A percentile compares a stretch with the other conserved stretches of the same genome.
Conservation (phyloP, 2,113 vertebrate species). For the Tonatia bakeri region DNA sequence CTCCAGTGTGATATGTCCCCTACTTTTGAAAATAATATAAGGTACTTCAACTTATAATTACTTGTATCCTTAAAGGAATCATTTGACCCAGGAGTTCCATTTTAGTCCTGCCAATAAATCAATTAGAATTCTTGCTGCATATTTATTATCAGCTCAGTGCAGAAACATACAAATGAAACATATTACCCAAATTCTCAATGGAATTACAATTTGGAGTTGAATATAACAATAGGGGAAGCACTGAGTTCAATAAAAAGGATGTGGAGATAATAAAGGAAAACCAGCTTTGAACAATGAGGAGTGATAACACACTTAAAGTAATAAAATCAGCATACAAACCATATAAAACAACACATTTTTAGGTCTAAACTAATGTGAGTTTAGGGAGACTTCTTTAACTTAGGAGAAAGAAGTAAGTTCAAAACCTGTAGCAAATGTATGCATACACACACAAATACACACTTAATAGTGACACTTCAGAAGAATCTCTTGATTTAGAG, state of each 20-base stretch:
- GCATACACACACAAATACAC: background rate
- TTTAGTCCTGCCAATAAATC: constrained; percentile 33
- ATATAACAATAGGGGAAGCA: background rate
- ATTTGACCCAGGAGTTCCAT: background rate
- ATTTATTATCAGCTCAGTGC: background rate
- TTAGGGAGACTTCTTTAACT: background rate
- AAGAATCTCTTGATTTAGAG: background rate
- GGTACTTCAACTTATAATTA: constrained; percentile 38
- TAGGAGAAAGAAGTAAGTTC: background rate
- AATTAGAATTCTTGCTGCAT: background rate
- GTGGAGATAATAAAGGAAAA: background rate
- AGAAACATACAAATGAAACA: constrained; percentile 16
- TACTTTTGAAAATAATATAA: constrained; percentile 12
- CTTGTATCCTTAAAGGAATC: constrained; percentile 22
- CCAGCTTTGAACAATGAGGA: background rate
- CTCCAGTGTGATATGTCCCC: background rate
- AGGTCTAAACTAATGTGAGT: background rate
- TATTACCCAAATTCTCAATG: background rate
- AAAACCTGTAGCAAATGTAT: background rate
- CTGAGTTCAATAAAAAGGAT: background rate
- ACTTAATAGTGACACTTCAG: background rate
- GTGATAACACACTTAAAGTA: background rate
- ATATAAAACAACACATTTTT: background rate
- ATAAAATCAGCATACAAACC: background rate
- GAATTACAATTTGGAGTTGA: background rate